Percentiles rank a stretch among this genome's conserved stretches.
These are phyloP conservation scores for Cephalotes varians DNA, from an alignment of 2,888 invertebrate species.

Conservation along the genomic window DNA sequence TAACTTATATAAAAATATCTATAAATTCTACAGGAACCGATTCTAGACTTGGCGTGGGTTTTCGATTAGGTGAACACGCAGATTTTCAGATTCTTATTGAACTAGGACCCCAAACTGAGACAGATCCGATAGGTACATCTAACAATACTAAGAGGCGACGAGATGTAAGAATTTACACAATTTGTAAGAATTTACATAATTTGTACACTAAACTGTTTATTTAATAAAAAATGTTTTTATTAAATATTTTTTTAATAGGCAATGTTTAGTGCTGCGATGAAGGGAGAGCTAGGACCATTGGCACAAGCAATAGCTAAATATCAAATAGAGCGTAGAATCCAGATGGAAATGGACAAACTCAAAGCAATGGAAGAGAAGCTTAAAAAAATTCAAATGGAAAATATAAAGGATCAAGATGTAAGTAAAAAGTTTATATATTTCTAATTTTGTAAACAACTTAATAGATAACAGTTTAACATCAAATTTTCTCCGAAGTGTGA, in stretches of 20 bases:
- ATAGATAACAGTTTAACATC: too few relatives aligned
- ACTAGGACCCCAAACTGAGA: conserved; percentile 92
- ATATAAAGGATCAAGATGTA: conserved; percentile 45
- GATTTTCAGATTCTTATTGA: conserved; percentile 93
- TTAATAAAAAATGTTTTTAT: background rate
- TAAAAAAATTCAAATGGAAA: conserved; percentile 47
- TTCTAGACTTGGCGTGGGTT: conserved; percentile 92
- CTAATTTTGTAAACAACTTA: background rate
- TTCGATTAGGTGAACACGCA: conserved; percentile 92
- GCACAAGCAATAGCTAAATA: conserved; percentile 82
- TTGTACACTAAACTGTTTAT: background rate
- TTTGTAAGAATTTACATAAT: conserved; percentile 31
- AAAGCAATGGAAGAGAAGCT: conserved; percentile 69
- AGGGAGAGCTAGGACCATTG: conserved; percentile 82
- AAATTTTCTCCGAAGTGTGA: too few relatives aligned
- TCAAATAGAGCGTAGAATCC: conserved; percentile 78
- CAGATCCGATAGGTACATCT: conserved; percentile 88
- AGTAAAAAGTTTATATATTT: conserved; percentile 18
- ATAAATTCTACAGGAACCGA: conserved; percentile 89
- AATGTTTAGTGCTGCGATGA: conserved; percentile 80
- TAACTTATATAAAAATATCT: background rate
- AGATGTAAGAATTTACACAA: conserved; percentile 61
- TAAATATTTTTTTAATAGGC: conserved; percentile 73
- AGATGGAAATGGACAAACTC: conserved; percentile 76
- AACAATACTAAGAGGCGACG: conserved; percentile 61